Evolutionary conservation across 2,113 vertebrate species (phyloP), one percentile per base, ranked within the genome.

Genomic region (Cettia cetti): DNA sequence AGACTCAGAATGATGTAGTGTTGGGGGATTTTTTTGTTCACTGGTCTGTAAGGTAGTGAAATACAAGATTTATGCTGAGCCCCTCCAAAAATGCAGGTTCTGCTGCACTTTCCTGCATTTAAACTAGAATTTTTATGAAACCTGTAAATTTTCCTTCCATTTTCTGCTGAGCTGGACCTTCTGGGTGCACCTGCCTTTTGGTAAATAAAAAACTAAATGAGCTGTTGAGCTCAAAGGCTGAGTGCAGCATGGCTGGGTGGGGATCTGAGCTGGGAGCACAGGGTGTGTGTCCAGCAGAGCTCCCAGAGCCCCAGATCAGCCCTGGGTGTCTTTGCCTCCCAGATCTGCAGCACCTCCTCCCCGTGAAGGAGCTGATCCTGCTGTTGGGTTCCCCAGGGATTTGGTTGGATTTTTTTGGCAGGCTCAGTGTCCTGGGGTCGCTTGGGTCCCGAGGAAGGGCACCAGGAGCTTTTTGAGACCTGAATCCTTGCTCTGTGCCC

Each of bases 371-470:
- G 44, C 21, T 37, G 33, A 0, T 33, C 30, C 69, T 10, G 77
- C 0, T n/a, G 0, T 3, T 17, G 47, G 19, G 20, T 7, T 53
- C 3, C 26, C 9, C 6, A 10, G 17, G 52, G 30, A 4, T 11
- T 4, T 50, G 83, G 40, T 28, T 47, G 56, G 20, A 6, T 17
- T 50, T 49, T 44, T 37, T 33, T 44, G 31, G 31, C 47, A 64
- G 76, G 33, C 15, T 42, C 1, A 0, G 3, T 4, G 35, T 7
- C 7, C 52, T 33, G 64, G 31, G n/a, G 33, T 61, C 42, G 0
- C 66, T 4, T 35, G 44, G 47, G 15, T 44, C 4, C 45, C 0
- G 0, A 15, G 26, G 57, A 49, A 52, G 20, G 69, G 77, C 71
- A 37, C 18, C 71, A 12, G 1, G 44, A 76, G 78, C 6, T 37